Conservation (phyloP, 2,113 vertebrate genomes). For the Phrynosoma blainvillii region DNA sequence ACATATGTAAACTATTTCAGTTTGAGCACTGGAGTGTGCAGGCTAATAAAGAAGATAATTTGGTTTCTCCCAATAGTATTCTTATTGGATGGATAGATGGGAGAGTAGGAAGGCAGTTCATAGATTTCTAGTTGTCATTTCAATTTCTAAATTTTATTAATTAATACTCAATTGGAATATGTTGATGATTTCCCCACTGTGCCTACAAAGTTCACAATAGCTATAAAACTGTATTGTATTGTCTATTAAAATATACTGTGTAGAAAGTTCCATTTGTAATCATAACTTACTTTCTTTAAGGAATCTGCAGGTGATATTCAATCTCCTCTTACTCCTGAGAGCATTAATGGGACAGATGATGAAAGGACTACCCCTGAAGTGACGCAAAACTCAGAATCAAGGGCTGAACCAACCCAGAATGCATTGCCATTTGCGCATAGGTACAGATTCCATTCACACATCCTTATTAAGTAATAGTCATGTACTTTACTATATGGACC, state of each 20-base stretch:
- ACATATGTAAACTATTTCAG: neutral
- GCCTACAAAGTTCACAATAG: neutral
- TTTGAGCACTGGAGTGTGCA: neutral
- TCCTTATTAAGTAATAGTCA: constrained; percentile 75
- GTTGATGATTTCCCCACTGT: neutral
- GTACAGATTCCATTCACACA: constrained; percentile 82
- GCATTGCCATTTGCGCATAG: constrained; percentile 92
- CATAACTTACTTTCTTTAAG: constrained; percentile 72
- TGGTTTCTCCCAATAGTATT: neutral
- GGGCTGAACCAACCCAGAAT: constrained; percentile 90
- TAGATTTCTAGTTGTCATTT: neutral
- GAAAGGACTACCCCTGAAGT: constrained; percentile 82
- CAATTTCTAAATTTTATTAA: neutral
- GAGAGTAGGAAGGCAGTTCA: neutral
- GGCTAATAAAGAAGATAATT: neutral
- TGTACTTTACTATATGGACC: constrained; percentile 43
- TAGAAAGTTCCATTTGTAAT: constrained; percentile 33
- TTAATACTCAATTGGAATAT: neutral
- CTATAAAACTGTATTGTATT: neutral
- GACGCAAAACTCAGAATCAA: constrained; percentile 84
- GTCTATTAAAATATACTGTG: neutral
- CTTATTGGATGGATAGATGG: neutral
- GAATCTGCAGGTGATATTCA: constrained; percentile 92
- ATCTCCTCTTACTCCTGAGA: constrained; percentile 91
- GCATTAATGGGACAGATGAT: constrained; percentile 94